Conservation (phyloP, 1,140 invertebrate species). For the Matsumurasca onukii region DNA sequence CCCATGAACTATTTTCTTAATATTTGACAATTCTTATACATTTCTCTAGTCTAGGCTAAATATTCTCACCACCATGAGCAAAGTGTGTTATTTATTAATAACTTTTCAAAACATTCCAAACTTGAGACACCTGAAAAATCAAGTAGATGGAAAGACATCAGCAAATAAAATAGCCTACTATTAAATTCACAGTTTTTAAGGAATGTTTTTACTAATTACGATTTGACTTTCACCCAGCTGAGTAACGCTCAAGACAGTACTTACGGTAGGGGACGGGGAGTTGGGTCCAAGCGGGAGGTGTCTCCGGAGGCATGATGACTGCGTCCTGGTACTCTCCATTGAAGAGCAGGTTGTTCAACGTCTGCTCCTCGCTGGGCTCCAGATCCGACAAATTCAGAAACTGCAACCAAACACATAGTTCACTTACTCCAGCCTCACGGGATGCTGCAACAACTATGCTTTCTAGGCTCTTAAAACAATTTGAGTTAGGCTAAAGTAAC, state of each 20-base stretch:
- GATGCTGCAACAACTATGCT: not conserved
- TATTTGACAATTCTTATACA: too few relatives aligned
- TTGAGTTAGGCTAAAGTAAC: not conserved
- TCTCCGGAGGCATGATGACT: not conserved
- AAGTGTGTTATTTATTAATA: not conserved
- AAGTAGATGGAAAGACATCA: not conserved
- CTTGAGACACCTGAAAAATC: not conserved
- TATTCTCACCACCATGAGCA: not conserved
- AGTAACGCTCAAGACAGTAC: not conserved
- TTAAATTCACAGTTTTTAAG: not conserved
- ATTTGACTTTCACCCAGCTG: not conserved
- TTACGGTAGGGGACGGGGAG: conserved; percentile 15
- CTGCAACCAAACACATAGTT: not conserved
- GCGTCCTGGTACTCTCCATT: not conserved
- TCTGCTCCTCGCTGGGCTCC: conserved; percentile 3
- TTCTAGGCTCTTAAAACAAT: not conserved
- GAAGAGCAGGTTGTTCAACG: not conserved
- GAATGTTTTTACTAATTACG: not conserved
- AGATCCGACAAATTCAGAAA: conserved; percentile 17
- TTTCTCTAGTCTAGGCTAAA: too few relatives aligned
- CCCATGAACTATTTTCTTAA: too few relatives aligned
- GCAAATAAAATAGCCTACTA: not conserved
- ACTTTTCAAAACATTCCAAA: not conserved
- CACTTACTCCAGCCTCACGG: not conserved
- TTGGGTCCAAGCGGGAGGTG: not conserved